Evolutionary conservation across 2,113 vertebrate genomes (phyloP), one percentile per base, ranked within the genome.

Genomic region (Hypomesus transpacificus): DNA sequence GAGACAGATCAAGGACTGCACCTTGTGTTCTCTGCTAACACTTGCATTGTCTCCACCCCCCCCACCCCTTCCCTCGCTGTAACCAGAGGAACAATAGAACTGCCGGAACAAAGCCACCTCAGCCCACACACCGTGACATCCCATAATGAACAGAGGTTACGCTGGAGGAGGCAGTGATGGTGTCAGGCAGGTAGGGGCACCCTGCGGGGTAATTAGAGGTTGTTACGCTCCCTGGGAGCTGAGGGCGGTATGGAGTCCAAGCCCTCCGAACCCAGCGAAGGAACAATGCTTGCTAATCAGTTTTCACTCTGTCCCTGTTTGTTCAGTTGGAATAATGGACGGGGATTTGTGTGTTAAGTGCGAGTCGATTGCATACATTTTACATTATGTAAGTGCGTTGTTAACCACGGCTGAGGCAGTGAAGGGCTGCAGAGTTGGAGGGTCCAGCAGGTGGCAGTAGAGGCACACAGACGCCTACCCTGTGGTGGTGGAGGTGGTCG

Each of bases 401-500:
- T 46, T 46, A 46, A 46, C 39, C 39, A 4, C 31, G 31, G 31
- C 31, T 46, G 39, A 46, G 39, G 39, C 39, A 11, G 39, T 11
- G 39, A 8, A 46, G 39, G 31, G 31, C 31, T 34, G 31, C 31
- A 34, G 31, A 5, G 6, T 34, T 34, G 31, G 9, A 46, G 39
- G 1, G 39, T 1, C 39, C 39, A 46, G 34, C 59, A 51, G 53
- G 14, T 70, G 57, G 24, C 53, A 75, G 28, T 1, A 62, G 60
- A 50, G 68, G 67, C 31, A 18, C 21, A 18, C 6, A 65, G 67
- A 26, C 34, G 54, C 20, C 64, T 84, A 87, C 86, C 86, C 78
- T 78, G 46, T 81, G 82, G 70, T 73, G 57, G 11, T 79, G 74
- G 69, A 77, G 75, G 74, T 87, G 84, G 13, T 89, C 82, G n/a